These are phyloP conservation scores for Esox lucius DNA, from an alignment of 2,797 vertebrate genomes.

Conservation along the genomic window DNA sequence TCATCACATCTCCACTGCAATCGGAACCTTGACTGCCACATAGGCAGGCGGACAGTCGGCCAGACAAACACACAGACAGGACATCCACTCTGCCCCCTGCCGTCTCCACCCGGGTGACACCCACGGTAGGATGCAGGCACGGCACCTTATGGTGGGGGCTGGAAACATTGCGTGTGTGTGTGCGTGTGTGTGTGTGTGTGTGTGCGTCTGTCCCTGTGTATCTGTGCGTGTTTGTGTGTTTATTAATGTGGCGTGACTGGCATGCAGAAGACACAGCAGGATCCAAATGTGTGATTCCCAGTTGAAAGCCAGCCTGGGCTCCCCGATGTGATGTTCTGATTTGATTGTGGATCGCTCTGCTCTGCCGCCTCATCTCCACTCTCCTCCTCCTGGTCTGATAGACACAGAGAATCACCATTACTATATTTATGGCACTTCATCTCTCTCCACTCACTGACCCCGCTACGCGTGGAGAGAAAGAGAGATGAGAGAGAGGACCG, in stretches of 20 bases:
- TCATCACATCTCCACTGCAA: not conserved
- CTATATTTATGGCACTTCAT: slow-evolving; percentile 22
- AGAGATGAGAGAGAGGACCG: not conserved
- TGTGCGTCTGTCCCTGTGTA: slow-evolving; percentile 4
- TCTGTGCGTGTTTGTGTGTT: slow-evolving; percentile 30
- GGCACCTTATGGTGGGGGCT: not conserved
- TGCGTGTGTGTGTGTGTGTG: slow-evolving; percentile 12
- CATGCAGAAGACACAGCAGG: slow-evolving; percentile 38
- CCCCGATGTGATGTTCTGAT: slow-evolving; percentile 35
- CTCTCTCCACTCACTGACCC: not conserved
- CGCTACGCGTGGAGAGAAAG: not conserved
- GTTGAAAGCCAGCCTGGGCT: slow-evolving; percentile 42
- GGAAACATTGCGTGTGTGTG: slow-evolving; percentile 10
- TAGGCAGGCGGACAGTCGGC: not conserved
- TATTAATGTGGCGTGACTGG: slow-evolving; percentile 25
- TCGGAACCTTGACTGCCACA: not conserved
- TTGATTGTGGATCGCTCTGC: slow-evolving; percentile 39
- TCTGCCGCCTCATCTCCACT: slow-evolving; percentile 13
- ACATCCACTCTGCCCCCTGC: not conserved
- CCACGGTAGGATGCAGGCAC: too few species aligned
- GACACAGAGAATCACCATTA: slow-evolving; percentile 36
- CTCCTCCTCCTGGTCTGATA: slow-evolving; percentile 1
- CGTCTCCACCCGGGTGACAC: too few species aligned
- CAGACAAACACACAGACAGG: too few species aligned
- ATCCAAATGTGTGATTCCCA: slow-evolving; percentile 31